These are phyloP conservation scores for Mythimna pallens DNA, from an alignment of 2,888 invertebrate genomes.

Conservation along the genomic window DNA sequence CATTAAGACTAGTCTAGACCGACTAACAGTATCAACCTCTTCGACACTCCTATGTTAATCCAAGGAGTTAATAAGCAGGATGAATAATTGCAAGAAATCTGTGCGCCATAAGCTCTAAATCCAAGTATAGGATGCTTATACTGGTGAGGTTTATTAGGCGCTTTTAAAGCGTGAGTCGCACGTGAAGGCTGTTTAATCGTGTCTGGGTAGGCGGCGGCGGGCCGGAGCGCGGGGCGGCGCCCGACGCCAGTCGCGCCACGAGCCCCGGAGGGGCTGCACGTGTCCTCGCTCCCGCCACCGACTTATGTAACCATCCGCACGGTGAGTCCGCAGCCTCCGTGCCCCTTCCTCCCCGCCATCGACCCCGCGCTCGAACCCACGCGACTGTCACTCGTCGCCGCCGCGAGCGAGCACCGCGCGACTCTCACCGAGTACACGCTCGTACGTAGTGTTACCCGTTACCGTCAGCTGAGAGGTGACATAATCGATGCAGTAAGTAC, in stretches of 20 bases:
- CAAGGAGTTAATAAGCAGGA: constrained; percentile 44
- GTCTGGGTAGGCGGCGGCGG: constrained; percentile 82
- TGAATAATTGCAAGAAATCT: constrained; percentile 67
- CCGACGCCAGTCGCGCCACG: constrained; percentile 87
- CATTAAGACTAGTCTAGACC: constrained; percentile 56
- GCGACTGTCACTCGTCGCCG: constrained; percentile 69
- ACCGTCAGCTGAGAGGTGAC: constrained; percentile 87
- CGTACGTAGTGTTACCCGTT: constrained; percentile 75
- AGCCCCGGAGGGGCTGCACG: constrained; percentile 88
- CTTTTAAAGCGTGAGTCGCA: constrained; percentile 76
- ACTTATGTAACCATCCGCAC: constrained; percentile 90
- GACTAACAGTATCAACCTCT: constrained; percentile 25
- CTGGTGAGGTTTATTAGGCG: constrained; percentile 83
- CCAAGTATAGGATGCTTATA: constrained; percentile 67
- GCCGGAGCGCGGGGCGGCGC: constrained; percentile 87
- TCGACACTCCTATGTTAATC: constrained; percentile 40
- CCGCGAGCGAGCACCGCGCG: constrained; percentile 69
- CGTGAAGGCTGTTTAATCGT: constrained; percentile 86
- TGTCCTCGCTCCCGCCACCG: constrained; percentile 84
- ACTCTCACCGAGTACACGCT: constrained; percentile 70
- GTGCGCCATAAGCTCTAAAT: constrained; percentile 74
- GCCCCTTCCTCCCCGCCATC: constrained; percentile 80
- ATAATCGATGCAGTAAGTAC: constrained; percentile 89
- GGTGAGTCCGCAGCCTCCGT: constrained; percentile 88
- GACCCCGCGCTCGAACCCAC: constrained; percentile 70